Percentiles rank a stretch among this genome's conserved stretches.
Evolutionary conservation across 2,888 invertebrate species (phyloP).

Genomic region (Mythimna albipuncta): DNA sequence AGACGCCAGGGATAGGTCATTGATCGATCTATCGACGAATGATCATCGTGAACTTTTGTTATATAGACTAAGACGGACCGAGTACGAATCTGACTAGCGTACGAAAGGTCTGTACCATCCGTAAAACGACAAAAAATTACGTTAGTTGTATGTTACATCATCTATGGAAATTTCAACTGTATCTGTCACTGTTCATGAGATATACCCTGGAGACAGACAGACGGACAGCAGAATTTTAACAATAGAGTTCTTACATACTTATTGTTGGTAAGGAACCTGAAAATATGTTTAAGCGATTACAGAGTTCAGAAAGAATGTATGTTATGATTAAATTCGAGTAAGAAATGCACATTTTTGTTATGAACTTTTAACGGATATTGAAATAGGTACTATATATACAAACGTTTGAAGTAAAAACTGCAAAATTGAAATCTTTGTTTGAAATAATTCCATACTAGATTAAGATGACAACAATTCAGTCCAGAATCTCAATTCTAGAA

Average conservation of each 20-base stretch:
- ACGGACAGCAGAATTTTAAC: too few relatives aligned
- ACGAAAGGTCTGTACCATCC: too few relatives aligned
- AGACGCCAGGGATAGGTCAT: conserved; percentile 9
- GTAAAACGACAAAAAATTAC: too few relatives aligned
- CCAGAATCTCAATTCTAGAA: background rate
- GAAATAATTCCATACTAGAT: background rate
- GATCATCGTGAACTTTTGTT: background rate
- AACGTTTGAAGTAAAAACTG: background rate
- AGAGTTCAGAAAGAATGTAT: background rate
- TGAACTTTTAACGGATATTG: conserved; percentile 10
- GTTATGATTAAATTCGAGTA: conserved; percentile 9
- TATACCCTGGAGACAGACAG: too few relatives aligned
- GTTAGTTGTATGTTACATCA: too few relatives aligned
- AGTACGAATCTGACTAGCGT: too few relatives aligned
- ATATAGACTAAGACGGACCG: background rate
- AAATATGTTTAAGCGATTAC: background rate
- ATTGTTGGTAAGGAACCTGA: background rate
- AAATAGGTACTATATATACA: background rate
- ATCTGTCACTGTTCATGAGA: too few relatives aligned
- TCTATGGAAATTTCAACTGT: too few relatives aligned
- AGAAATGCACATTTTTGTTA: background rate
- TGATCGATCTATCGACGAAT: conserved; percentile 35
- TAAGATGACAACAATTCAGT: background rate
- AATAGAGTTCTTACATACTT: too few relatives aligned
- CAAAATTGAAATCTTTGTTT: background rate